Base-by-base conservation (phyloP, 2,888 invertebrate species). In the Lepidochrysops patricia region DNA sequence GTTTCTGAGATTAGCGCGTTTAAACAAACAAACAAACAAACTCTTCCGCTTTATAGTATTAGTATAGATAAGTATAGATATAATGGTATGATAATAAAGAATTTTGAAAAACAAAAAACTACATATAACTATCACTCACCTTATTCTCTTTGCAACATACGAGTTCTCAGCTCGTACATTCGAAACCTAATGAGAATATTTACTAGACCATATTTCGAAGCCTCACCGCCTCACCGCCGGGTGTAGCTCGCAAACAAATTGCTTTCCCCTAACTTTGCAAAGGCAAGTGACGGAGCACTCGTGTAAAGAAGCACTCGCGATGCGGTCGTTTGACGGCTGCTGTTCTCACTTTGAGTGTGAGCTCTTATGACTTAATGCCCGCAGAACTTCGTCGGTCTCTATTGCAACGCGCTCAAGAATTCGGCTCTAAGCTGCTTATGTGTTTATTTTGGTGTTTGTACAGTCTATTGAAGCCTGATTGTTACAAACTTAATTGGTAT, bases 301-400 rank as follows among this genome's bases (percentile, higher is more conserved):
- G 43, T 43, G 23, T 26, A 27, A 61, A 65, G 58, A 50, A 63
- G 61, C 62, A 61, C 60, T 65, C 35, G 48, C 57, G 57, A 61
- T 52, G 50, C 59, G 57, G 49, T 49, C 61, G 60, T 59, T 57
- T 52, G 58, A 43, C 57, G 61, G 27, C 37, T 57, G 52, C 57
- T 49, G 43, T 61, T 63, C 52, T 35, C 54, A 56, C 57, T 54
- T 61, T 60, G 60, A 57, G 58, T 62, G 52, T 48, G 19, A 34
- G 35, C 15, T 37, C 23, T 32, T 32, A n/a, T 23, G 56, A 48
- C 48, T 57, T 27, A 57, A 37, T 48, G 49, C 35, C 49, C 43
- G 43, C 19, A 19, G 19, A 43, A 43, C 43, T 43, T 23, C 43
- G 43, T 43, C 23, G 19, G 19, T 19, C 19, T 34, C 4, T 34